Conservation (phyloP, 2,797 vertebrate species). For the Nasua narica region DNA sequence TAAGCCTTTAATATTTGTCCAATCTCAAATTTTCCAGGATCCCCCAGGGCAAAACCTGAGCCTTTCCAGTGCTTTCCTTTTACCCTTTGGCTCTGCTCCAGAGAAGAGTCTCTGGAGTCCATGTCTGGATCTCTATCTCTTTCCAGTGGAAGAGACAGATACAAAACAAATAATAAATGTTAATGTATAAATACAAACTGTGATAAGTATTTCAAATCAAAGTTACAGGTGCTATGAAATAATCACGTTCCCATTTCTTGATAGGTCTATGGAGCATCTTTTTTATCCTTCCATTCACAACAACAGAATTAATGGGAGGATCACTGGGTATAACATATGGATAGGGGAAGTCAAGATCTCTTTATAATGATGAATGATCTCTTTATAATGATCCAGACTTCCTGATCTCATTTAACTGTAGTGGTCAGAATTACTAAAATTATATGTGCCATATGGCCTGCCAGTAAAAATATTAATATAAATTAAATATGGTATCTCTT, state of each 20-base stretch:
- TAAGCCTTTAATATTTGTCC: too few relatives aligned
- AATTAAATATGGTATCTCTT: not conserved
- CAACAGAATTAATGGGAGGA: not conserved
- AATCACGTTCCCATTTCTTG: not conserved
- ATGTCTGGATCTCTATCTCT: not conserved
- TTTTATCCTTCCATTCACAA: not conserved
- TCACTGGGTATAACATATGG: too few relatives aligned
- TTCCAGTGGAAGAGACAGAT: not conserved
- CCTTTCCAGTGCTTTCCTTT: not conserved
- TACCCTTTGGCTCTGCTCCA: not conserved
- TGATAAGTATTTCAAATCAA: not conserved
- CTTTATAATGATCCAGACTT: not conserved
- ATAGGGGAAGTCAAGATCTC: not conserved
- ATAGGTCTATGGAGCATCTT: not conserved
- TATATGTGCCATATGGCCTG: not conserved
- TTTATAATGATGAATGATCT: not conserved
- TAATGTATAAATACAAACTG: not conserved
- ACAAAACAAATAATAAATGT: not conserved
- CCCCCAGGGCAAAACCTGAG: not conserved
- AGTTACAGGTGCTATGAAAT: not conserved
- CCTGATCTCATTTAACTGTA: not conserved
- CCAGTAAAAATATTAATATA: slow-evolving; percentile 5
- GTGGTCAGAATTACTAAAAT: not conserved
- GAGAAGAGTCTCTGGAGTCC: not conserved
- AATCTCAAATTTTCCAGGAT: slow-evolving; percentile 7